Evolutionary conservation across 1,140 invertebrate species (phyloP), one percentile per base, ranked within the genome.

Genomic region (Palaemon carinicauda): DNA sequence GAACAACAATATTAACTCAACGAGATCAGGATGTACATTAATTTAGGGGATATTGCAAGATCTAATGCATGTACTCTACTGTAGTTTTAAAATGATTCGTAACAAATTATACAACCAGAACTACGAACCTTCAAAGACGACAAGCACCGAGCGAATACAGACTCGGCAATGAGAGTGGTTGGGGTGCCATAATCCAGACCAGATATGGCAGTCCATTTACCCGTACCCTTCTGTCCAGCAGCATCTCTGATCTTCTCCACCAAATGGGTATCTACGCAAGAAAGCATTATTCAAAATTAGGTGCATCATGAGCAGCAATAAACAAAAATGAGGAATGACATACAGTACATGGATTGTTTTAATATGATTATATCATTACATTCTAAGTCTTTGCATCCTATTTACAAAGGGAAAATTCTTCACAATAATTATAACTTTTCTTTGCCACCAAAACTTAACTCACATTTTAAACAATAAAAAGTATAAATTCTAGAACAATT

Each of bases 211-310:
- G 98, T 99, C 98, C 98, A 99, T 91, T 99, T 99, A 56, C 99
- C 98, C 0, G 98, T 99, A 80, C 99, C 99, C 92, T 99, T 99
- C 92, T 99, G 98, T 1, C 98, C 98, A 51, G 99, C 99, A 15
- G 96, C 95, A 91, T 99, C 99, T 1, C 95, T 93, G 87, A 99
- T 99, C 91, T 98, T 96, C 54, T 97, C 96, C 31, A 99, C 92
- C 24, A 99, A 91, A 90, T 94, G 94, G 73, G 94, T 90, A 10
- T 91, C 91, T 91, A 56, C 12, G 56, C 53, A n/a, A 81, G 51
- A 29, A 71, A 54, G 1, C 14, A 31, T 24, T 53, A 19, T 24
- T 21, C 14, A 54, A 12, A 54, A 15, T 52, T 21, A 41, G 41
- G 41, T 4, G 41, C n/a, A n/a, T n/a, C n/a, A n/a, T 41, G 1